A percentile compares a stretch with the other conserved stretches of the same genome.
These are phyloP conservation scores for Panopea generosa DNA, from an alignment of 2,888 invertebrate genomes.

Conservation along the genomic window DNA sequence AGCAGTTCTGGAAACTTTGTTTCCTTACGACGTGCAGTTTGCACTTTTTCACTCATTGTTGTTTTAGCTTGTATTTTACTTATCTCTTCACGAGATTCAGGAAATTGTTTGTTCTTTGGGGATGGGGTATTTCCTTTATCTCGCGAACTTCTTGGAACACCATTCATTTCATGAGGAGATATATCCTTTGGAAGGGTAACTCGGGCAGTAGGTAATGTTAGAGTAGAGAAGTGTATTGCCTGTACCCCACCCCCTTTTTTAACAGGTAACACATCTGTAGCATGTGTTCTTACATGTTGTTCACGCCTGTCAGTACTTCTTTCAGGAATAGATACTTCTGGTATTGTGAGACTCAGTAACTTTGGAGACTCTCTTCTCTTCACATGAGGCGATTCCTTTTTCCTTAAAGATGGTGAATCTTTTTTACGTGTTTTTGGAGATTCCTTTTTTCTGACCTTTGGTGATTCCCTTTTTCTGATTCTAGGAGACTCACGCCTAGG, in stretches of 20 bases:
- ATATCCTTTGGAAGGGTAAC: constrained; percentile 69
- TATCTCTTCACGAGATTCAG: neutral
- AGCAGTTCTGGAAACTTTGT: constrained; percentile 74
- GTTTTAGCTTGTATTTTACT: constrained; percentile 9
- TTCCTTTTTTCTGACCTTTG: constrained; percentile 51
- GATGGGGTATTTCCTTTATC: constrained; percentile 23
- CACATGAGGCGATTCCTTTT: constrained; percentile 40
- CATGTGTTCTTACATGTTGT: constrained; percentile 45
- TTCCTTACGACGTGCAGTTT: constrained; percentile 42
- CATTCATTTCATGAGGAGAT: constrained; percentile 66
- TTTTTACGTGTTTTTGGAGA: constrained; percentile 44
- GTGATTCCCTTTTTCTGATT: constrained; percentile 53
- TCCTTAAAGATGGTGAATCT: constrained; percentile 50
- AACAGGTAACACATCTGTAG: constrained; percentile 26
- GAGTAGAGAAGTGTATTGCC: constrained; percentile 43
- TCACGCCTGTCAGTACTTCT: constrained; percentile 55
- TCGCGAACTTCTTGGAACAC: constrained; percentile 51
- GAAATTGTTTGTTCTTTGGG: neutral
- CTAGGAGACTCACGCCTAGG: constrained; percentile 54
- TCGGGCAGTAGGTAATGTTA: constrained; percentile 62
- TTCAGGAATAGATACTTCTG: constrained; percentile 35
- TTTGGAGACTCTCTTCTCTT: constrained; percentile 45
- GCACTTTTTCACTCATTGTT: constrained; percentile 15
- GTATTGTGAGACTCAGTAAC: constrained; percentile 21
- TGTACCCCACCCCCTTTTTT: constrained; percentile 13